A percentile compares a stretch with the other conserved stretches of the same genome.
Evolutionary conservation across 2,888 invertebrate genomes (phyloP).

Genomic region (Ephialtes manifestator): DNA sequence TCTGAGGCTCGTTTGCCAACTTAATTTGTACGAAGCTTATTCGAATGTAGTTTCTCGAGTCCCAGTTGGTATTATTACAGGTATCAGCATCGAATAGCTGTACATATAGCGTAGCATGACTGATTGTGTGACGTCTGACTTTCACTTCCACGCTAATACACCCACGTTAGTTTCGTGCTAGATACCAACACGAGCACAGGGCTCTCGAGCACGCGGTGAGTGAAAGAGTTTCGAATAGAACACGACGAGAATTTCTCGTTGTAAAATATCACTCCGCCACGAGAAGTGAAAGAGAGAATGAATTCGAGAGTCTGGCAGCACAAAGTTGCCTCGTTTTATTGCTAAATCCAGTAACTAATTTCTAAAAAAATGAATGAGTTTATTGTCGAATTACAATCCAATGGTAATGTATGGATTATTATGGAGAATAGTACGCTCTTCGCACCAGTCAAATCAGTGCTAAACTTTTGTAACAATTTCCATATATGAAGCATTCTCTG

Average conservation of each 20-base stretch:
- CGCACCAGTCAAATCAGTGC: background rate
- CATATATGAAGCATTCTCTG: too few relatives aligned
- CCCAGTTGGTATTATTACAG: slow-evolving; percentile 33
- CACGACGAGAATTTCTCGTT: slow-evolving; percentile 65
- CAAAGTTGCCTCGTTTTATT: slow-evolving; percentile 33
- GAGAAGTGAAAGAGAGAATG: slow-evolving; percentile 52
- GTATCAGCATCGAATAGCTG: slow-evolving; percentile 20
- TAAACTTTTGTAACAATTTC: background rate
- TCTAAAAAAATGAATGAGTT: slow-evolving; percentile 37
- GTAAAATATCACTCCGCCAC: slow-evolving; percentile 48
- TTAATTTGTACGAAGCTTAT: slow-evolving; percentile 59
- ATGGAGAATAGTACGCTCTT: background rate
- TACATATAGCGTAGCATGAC: slow-evolving; percentile 41
- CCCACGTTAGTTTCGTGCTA: slow-evolving; percentile 78
- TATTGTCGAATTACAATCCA: background rate
- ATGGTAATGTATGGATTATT: background rate
- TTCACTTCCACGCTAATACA: slow-evolving; percentile 79
- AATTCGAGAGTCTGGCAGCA: slow-evolving; percentile 58
- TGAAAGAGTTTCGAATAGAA: slow-evolving; percentile 67
- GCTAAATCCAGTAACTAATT: slow-evolving; percentile 54
- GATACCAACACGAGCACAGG: slow-evolving; percentile 66
- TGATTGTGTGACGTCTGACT: slow-evolving; percentile 72
- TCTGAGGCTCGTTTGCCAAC: slow-evolving; percentile 52
- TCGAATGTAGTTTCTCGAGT: slow-evolving; percentile 54
- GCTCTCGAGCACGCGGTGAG: slow-evolving; percentile 46